These are phyloP conservation scores for Xenopus borealis DNA, from an alignment of 2,113 vertebrate genomes.

Conservation along the genomic window DNA sequence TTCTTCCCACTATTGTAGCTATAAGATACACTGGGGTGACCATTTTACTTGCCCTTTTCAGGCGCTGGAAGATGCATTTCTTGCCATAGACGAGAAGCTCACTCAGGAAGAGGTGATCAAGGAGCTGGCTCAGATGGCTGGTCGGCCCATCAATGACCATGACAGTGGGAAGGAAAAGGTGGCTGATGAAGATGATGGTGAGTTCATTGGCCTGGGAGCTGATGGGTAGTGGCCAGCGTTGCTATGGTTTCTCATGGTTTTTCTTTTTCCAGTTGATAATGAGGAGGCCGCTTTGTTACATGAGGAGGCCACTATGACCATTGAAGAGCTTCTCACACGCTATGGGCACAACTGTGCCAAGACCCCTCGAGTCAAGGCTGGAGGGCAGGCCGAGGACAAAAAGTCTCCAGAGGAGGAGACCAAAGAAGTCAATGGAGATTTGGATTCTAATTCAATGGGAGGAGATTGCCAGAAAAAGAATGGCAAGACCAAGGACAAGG, in stretches of 20 bases:
- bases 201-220: slow-evolving; percentile 49
- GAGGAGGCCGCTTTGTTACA: slow-evolving; percentile 94
- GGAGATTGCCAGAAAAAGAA: slow-evolving; percentile 67
- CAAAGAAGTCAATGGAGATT: slow-evolving; percentile 78
- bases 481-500: slow-evolving; percentile 59
- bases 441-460: slow-evolving; percentile 64
- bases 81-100: slow-evolving; percentile 88
- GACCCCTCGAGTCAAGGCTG: slow-evolving; percentile 61
- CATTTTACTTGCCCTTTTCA: slow-evolving; percentile 46
- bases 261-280: slow-evolving; percentile 80
- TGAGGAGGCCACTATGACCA: slow-evolving; percentile 97
- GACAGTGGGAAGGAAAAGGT: slow-evolving; percentile 82
- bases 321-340: slow-evolving; percentile 92
- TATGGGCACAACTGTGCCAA: slow-evolving; percentile 91
- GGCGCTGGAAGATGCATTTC: slow-evolving; percentile 94
- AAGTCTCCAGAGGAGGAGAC: slow-evolving; percentile 56
- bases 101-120: slow-evolving; percentile 94
- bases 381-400: slow-evolving; percentile 54
- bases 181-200: slow-evolving; percentile 95
- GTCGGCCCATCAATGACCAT: slow-evolving; percentile 78
- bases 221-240: not conserved
- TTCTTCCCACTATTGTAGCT: too few species aligned
- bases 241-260: slow-evolving; percentile 23
- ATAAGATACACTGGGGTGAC: too few species aligned
- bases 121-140: slow-evolving; percentile 90